Evolutionary conservation across 1,140 invertebrate species (phyloP).

Genomic region (Calephelis nemesis): DNA sequence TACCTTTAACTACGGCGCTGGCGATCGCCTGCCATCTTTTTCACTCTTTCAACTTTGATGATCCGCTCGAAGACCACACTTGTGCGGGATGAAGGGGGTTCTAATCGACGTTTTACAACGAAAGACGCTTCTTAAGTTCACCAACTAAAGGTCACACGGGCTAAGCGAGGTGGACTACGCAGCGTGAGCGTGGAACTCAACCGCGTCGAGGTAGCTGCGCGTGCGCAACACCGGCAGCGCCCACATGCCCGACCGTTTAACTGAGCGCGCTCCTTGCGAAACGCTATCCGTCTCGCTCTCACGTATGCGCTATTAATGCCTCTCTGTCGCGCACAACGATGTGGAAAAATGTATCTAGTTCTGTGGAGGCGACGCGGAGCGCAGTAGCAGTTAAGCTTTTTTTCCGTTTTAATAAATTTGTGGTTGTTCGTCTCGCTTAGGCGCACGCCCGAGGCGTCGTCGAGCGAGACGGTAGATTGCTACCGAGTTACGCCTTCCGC

Average conservation of each 20-base stretch:
- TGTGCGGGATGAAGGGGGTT: conserved; percentile 56
- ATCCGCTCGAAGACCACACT: conserved; percentile 48
- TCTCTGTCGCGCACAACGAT: conserved; percentile 58
- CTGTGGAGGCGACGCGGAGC: conserved; percentile 74
- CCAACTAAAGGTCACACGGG: conserved; percentile 73
- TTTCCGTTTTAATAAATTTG: conserved; percentile 78
- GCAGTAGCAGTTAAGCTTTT: conserved; percentile 70
- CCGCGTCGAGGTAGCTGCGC: conserved; percentile 68
- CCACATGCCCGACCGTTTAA: conserved; percentile 69
- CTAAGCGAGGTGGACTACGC: conserved; percentile 70
- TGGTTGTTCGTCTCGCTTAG: conserved; percentile 74
- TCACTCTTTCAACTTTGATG: conserved; percentile 59
- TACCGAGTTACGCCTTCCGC: conserved; percentile 78
- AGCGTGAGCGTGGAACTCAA: conserved; percentile 66
- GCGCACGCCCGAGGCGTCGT: conserved; percentile 65
- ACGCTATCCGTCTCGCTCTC: conserved; percentile 50
- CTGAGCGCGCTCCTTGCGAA: conserved; percentile 47
- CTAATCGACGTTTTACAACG: conserved; percentile 71
- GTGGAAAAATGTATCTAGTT: conserved; percentile 79
- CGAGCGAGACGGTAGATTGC: conserved; percentile 69
- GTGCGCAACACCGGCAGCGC: conserved; percentile 77
- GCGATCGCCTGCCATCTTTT: conserved; percentile 64
- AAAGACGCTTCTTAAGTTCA: conserved; percentile 77
- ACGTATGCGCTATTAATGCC: conserved; percentile 19
- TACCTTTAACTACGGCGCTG: conserved; percentile 67